phyloP scores from a whole-genome alignment of 2,113 vertebrate genomes.

The Odobenus rosmarus region DNA sequence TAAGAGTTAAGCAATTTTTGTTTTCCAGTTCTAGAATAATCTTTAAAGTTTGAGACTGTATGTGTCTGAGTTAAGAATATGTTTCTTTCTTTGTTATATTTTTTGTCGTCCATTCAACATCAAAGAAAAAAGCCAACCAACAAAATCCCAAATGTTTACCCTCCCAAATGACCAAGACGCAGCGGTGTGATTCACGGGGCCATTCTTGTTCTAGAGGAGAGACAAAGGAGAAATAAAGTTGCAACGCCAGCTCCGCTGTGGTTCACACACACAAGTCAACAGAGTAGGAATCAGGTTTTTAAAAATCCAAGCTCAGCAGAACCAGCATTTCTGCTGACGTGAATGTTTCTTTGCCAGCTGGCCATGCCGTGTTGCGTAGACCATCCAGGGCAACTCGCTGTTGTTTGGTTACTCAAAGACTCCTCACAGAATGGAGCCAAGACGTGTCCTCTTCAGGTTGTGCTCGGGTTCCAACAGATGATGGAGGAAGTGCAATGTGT shows the following conservation, averaged over 20 bases:
- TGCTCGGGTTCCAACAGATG: background rate
- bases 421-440: background rate
- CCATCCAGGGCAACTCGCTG: rapidly evolving
- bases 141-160: background rate
- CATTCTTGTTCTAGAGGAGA: rapidly evolving
- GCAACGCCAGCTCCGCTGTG: background rate
- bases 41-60: background rate
- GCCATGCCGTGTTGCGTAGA: rapidly evolving
- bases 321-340: background rate
- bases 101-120: background rate
- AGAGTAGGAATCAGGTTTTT: background rate
- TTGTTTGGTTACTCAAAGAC: rapidly evolving
- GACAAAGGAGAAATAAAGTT: background rate
- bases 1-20: background rate
- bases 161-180: background rate
- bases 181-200: rapidly evolving
- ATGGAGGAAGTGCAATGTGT: rapidly evolving
- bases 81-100: background rate
- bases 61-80: background rate
- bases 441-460: background rate
- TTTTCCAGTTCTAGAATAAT: conserved; percentile 33
- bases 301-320: no score
- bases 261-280: background rate
- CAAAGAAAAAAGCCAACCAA: background rate
- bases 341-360: background rate